phyloP scores from a whole-genome alignment of 2,888 invertebrate species.

The Trachelus tabidus region DNA sequence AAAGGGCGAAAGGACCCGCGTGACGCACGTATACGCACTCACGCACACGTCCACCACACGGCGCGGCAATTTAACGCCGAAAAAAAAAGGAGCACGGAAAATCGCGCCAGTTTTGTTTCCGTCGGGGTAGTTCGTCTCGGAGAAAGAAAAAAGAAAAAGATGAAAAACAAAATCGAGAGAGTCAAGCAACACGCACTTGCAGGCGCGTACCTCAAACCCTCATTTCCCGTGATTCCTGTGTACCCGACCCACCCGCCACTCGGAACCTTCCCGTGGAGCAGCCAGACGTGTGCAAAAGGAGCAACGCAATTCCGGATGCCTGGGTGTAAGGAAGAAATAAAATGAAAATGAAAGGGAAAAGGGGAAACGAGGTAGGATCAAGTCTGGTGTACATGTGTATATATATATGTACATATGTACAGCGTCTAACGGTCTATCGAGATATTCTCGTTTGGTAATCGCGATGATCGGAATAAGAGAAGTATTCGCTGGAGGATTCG shows the following conservation, averaged over 20 bases:
- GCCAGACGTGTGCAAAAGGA: neutral
- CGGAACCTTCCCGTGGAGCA: neutral
- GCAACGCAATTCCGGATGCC: neutral
- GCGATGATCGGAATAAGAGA: neutral
- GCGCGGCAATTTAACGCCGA: constrained; percentile 32
- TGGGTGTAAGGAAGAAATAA: neutral
- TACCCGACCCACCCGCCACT: neutral
- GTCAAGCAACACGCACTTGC: neutral
- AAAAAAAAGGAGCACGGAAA: constrained; percentile 13
- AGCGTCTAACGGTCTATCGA: neutral
- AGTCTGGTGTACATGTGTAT: neutral
- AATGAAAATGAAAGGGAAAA: neutral
- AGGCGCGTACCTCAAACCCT: too few species aligned
- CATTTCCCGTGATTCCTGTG: neutral
- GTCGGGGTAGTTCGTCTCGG: neutral
- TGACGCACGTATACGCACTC: neutral
- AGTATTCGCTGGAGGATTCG: constrained; percentile 3
- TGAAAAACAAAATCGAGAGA: neutral
- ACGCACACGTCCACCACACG: constrained; percentile 30
- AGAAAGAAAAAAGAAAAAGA: neutral
- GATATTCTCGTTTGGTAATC: neutral
- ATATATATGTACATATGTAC: neutral
- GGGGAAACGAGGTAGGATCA: neutral
- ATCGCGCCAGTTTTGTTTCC: neutral
- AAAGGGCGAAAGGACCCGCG: neutral